These are phyloP conservation scores for Melinopterus prodromus DNA, from an alignment of 2,888 invertebrate species.

Conservation along the genomic window DNA sequence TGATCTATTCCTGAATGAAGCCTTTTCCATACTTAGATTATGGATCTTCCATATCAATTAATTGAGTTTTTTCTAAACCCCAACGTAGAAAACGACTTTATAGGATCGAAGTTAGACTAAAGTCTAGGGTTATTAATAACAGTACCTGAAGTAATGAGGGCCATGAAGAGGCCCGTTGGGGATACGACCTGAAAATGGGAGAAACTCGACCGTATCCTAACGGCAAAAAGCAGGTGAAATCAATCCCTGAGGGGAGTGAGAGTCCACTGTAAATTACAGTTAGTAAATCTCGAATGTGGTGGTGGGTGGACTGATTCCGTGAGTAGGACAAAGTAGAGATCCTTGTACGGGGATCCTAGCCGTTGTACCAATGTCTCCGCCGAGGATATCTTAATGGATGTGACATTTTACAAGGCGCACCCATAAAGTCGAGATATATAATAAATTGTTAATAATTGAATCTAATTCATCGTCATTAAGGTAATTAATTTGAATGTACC, in stretches of 20 bases:
- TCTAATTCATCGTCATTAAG: too few species aligned
- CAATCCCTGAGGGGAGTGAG: constrained; percentile 11
- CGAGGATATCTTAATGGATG: not conserved
- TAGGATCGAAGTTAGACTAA: not conserved
- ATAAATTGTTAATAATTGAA: too few species aligned
- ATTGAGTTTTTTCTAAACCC: too few species aligned
- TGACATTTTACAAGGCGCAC: too few species aligned
- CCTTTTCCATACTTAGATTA: too few species aligned
- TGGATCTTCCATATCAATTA: too few species aligned
- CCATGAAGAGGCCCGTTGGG: not conserved
- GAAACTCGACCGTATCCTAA: not conserved
- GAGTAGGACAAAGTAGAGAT: constrained; percentile 22
- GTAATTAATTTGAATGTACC: too few species aligned
- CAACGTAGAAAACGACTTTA: not conserved
- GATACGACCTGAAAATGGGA: not conserved
- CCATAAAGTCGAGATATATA: too few species aligned
- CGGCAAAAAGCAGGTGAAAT: not conserved
- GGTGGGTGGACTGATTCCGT: not conserved
- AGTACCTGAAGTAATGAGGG: not conserved
- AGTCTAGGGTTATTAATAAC: not conserved
- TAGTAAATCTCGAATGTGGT: constrained; percentile 25
- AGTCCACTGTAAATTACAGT: constrained; percentile 16
- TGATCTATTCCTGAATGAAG: too few species aligned
- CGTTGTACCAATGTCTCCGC: constrained; percentile 10
- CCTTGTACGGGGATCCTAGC: constrained; percentile 11